These are phyloP conservation scores for Trachelus stipa DNA, from an alignment of 2,888 invertebrate species.

Conservation along the genomic window DNA sequence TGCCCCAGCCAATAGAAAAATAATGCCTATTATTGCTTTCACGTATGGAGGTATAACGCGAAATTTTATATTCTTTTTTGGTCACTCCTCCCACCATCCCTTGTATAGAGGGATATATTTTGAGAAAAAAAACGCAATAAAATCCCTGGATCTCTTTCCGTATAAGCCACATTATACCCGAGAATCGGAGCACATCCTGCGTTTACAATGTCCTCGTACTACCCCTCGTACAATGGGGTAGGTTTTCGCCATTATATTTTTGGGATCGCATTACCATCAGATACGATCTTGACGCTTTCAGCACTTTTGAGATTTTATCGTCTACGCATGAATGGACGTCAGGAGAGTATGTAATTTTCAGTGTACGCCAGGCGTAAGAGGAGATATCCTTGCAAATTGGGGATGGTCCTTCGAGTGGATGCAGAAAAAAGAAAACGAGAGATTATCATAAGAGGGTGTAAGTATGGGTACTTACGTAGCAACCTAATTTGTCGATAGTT, in stretches of 20 bases:
- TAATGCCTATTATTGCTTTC: not conserved
- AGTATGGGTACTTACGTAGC: constrained; percentile 73
- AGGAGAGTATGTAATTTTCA: constrained; percentile 39
- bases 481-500: not conserved
- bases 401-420: not conserved
- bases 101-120: not conserved
- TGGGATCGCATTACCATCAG: constrained; percentile 48
- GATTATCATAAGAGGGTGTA: constrained; percentile 42
- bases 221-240: constrained; percentile 21
- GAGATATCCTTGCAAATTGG: constrained; percentile 27
- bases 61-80: not conserved
- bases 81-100: not conserved
- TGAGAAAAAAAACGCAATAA: constrained; percentile 16
- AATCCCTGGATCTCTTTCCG: constrained; percentile 22
- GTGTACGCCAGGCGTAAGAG: constrained; percentile 34
- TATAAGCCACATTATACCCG: constrained; percentile 53
- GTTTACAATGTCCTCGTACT: constrained; percentile 35
- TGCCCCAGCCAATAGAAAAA: not conserved
- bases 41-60: not conserved
- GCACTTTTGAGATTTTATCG: constrained; percentile 47
- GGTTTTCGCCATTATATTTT: constrained; percentile 26
- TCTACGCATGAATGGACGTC: constrained; percentile 34
- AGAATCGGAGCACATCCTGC: constrained; percentile 60
- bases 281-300: constrained; percentile 49
- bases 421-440: not conserved